A percentile compares a stretch with the other conserved stretches of the same genome.
These are phyloP conservation scores for Microcaecilia unicolor DNA, from an alignment of 2,797 vertebrate species.

Conservation along the genomic window DNA sequence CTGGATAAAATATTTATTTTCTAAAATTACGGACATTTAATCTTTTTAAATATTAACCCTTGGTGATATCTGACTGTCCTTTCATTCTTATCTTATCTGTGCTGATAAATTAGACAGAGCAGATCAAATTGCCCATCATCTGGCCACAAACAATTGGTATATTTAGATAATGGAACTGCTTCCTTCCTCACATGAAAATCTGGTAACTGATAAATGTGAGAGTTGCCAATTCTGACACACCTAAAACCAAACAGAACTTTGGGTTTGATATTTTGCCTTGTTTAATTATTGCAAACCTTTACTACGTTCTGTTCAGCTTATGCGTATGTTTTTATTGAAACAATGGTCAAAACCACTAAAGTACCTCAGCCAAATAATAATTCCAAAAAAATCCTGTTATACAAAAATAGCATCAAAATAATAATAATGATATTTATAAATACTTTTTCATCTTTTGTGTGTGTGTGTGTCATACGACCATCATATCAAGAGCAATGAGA, in stretches of 20 bases:
- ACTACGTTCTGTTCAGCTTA: too few species aligned
- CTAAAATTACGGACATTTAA: slow-evolving; percentile 45
- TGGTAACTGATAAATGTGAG: slow-evolving; percentile 55
- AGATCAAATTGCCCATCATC: slow-evolving; percentile 73
- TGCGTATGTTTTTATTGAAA: too few species aligned
- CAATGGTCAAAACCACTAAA: too few species aligned
- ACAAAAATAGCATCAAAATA: too few species aligned
- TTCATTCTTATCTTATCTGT: slow-evolving; percentile 69
- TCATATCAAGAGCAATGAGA: too few species aligned
- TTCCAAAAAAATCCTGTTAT: too few species aligned
- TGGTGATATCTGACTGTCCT: slow-evolving; percentile 46
- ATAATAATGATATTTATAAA: too few species aligned
- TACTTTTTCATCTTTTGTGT: too few species aligned
- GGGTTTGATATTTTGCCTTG: too few species aligned
- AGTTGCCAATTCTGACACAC: slow-evolving; percentile 33
- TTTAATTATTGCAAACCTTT: too few species aligned
- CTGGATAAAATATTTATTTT: slow-evolving; percentile 22
- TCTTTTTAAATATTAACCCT: slow-evolving; percentile 66
- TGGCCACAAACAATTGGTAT: slow-evolving; percentile 64
- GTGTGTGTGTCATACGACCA: too few species aligned
- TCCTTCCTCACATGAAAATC: slow-evolving; percentile 68
- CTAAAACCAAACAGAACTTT: slow-evolving; percentile 29
- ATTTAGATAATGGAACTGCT: slow-evolving; percentile 69
- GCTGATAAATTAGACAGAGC: slow-evolving; percentile 64
- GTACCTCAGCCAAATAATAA: too few species aligned